Conservation (phyloP, 2,113 vertebrate genomes). For the Anarhynchus alexandrinus region DNA sequence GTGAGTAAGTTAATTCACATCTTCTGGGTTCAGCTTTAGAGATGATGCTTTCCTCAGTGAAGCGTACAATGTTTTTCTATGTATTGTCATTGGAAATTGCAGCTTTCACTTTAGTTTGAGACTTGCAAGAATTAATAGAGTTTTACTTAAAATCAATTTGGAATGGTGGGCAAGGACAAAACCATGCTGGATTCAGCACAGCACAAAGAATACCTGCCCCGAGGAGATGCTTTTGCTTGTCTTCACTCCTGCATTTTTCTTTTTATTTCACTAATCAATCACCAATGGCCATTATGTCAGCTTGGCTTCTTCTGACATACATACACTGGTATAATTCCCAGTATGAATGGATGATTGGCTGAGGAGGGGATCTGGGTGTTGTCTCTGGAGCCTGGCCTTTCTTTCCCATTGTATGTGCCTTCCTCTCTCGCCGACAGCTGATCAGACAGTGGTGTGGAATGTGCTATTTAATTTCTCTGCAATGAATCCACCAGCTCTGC, state of each 20-base stretch:
- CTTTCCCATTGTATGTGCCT: not conserved
- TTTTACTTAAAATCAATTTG: not conserved
- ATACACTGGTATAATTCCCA: not conserved
- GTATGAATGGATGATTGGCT: not conserved
- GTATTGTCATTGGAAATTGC: not conserved
- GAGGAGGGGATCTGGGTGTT: not conserved
- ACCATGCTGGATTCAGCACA: not conserved
- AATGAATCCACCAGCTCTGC: constrained; percentile 18
- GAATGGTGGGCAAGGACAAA: not conserved
- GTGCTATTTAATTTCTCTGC: constrained; percentile 19
- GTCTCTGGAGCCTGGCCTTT: not conserved
- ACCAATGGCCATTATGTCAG: not conserved
- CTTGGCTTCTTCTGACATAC: not conserved
- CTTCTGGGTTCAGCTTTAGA: not conserved
- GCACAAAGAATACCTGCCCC: not conserved
- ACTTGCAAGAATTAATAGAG: not conserved
- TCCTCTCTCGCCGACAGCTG: not conserved
- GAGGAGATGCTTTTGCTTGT: not conserved
- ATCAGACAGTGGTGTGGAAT: not conserved
- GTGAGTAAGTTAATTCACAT: not conserved
- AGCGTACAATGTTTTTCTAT: rapidly evolving
- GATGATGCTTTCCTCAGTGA: not conserved
- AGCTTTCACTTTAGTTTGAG: not conserved
- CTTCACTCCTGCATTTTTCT: not conserved
- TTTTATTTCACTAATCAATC: not conserved